Evolutionary conservation across 2,888 invertebrate genomes (phyloP).

Genomic region (Pheosia tremula): DNA sequence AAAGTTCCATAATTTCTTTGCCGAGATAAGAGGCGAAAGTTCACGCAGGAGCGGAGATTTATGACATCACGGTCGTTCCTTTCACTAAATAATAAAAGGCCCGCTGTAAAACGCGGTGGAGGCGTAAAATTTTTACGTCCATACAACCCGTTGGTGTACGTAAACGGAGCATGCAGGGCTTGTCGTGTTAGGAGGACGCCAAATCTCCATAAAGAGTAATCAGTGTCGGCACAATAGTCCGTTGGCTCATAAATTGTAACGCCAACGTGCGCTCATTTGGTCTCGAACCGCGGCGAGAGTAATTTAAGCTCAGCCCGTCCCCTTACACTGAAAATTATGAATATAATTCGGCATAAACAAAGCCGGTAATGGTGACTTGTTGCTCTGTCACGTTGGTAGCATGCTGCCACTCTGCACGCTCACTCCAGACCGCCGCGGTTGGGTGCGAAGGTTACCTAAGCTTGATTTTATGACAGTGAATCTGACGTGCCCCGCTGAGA

Average conservation of each 20-base stretch:
- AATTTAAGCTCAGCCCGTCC: constrained; percentile 30
- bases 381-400: constrained; percentile 22
- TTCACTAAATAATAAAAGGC: constrained; percentile 84
- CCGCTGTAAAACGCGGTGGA: constrained; percentile 81
- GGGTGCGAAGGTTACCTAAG: constrained; percentile 34
- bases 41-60: constrained; percentile 84
- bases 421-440: constrained; percentile 28
- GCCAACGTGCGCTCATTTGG: constrained; percentile 60
- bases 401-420: constrained; percentile 13
- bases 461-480: constrained; percentile 35
- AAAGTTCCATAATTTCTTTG: constrained; percentile 84
- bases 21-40: constrained; percentile 84
- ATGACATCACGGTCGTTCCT: constrained; percentile 83
- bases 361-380: constrained; percentile 37
- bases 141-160: constrained; percentile 80
- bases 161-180: constrained; percentile 67
- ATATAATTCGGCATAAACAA: constrained; percentile 39
- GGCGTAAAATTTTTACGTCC: constrained; percentile 83
- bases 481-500: constrained; percentile 36
- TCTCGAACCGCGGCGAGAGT: constrained; percentile 39
- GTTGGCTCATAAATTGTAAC: constrained; percentile 67
- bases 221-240: constrained; percentile 75
- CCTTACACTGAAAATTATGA: constrained; percentile 36
- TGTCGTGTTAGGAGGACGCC: constrained; percentile 68
- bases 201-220: constrained; percentile 81